A percentile compares a stretch with the other conserved stretches of the same genome.
Evolutionary conservation across 1,140 invertebrate species (phyloP).

Genomic region (Theocolax elegans): DNA sequence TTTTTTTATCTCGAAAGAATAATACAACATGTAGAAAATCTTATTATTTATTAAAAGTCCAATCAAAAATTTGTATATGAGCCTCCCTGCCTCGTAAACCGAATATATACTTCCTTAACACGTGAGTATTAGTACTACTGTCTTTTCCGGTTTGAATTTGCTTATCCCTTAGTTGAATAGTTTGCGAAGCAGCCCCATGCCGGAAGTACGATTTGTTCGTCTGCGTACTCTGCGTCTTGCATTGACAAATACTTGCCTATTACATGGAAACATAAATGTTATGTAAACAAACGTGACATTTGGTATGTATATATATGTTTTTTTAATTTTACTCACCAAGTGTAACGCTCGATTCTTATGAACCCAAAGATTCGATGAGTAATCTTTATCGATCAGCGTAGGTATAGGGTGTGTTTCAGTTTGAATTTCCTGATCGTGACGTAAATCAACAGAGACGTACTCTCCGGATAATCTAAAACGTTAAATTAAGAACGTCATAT

Average conservation of each 20-base stretch:
- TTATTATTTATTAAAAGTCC: slow-evolving; percentile 10
- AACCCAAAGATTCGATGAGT: slow-evolving; percentile 84
- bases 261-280: too few species aligned
- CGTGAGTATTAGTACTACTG: slow-evolving; percentile 66
- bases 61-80: slow-evolving; percentile 17
- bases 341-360: slow-evolving; percentile 75
- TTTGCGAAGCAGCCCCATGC: slow-evolving; percentile 69
- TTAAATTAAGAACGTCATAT: too few species aligned
- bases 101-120: slow-evolving; percentile 66
- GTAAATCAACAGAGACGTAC: slow-evolving; percentile 39
- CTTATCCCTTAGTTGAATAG: slow-evolving; percentile 62
- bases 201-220: slow-evolving; percentile 69
- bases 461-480: slow-evolving; percentile 45
- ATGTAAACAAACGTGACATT: too few species aligned
- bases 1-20: too few species aligned
- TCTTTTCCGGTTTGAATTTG: slow-evolving; percentile 70
- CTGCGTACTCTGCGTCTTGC: slow-evolving; percentile 72
- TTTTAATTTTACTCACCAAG: slow-evolving; percentile 67
- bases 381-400: slow-evolving; percentile 73
- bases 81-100: slow-evolving; percentile 66
- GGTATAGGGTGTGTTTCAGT: slow-evolving; percentile 78
- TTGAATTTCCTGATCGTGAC: slow-evolving; percentile 73
- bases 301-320: slow-evolving; percentile 1
- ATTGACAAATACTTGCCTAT: slow-evolving; percentile 69
- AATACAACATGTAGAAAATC: neutral